Conservation (phyloP, 2,888 invertebrate species). For the Hirtodrosophila trivittata region DNA sequence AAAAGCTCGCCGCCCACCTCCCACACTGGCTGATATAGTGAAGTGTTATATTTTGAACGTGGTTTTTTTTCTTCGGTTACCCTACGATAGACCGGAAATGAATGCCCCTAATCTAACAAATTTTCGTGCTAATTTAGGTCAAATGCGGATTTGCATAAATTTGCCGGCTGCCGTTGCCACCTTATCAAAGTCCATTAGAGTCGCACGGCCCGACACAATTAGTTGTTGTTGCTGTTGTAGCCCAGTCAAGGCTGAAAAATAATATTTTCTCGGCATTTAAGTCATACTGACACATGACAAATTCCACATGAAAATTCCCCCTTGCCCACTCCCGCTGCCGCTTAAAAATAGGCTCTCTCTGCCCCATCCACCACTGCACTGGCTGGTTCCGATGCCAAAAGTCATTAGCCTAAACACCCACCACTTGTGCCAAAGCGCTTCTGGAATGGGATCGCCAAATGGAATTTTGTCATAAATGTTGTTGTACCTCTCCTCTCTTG, state of each 20-base stretch:
- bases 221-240: constrained; percentile 13
- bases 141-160: constrained; percentile 80
- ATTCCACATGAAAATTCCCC: constrained; percentile 65
- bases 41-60: constrained; percentile 28
- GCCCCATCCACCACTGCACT: not conserved
- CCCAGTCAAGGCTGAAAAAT: constrained; percentile 19
- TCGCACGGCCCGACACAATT: constrained; percentile 55
- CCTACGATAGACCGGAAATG: constrained; percentile 56
- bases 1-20: constrained; percentile 20
- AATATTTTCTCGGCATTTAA: constrained; percentile 77
- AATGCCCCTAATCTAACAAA: constrained; percentile 77
- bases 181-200: constrained; percentile 79
- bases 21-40: constrained; percentile 8
- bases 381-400: constrained; percentile 51
- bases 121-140: constrained; percentile 81
- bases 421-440: constrained; percentile 41
- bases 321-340: not conserved
- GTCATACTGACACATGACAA: constrained; percentile 80
- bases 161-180: constrained; percentile 63
- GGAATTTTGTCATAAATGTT: constrained; percentile 78
- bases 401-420: constrained; percentile 78
- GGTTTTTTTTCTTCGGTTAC: constrained; percentile 28
- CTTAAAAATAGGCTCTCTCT: not conserved
- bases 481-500: not conserved
- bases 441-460: constrained; percentile 61